Conservation (phyloP, 2,797 vertebrate species). For the Phrynocephalus guinanensis region DNA sequence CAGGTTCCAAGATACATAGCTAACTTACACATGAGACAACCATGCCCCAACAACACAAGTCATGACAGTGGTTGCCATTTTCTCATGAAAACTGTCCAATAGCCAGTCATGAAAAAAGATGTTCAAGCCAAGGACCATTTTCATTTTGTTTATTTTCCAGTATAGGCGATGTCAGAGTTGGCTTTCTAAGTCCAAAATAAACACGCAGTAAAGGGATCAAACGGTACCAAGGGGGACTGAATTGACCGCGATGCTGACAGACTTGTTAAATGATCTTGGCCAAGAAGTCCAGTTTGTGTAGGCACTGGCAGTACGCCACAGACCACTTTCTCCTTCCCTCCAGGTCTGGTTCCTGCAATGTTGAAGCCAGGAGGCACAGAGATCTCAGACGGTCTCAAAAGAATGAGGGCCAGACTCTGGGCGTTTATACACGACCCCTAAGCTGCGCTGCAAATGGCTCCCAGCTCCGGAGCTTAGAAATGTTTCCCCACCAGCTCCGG, state of each 20-base stretch:
- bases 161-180: conserved; percentile 35
- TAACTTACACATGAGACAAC: background rate
- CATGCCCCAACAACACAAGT: background rate
- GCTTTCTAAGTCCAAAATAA: conserved; percentile 53
- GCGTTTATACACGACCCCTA: too few relatives aligned
- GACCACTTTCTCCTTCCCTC: background rate
- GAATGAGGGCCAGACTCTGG: too few relatives aligned
- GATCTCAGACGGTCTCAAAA: background rate
- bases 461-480: too few relatives aligned
- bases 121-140: conserved; percentile 19
- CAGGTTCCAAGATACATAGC: background rate
- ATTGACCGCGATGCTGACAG: conserved; percentile 36
- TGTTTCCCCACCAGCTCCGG: too few relatives aligned
- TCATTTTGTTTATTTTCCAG: conserved; percentile 33
- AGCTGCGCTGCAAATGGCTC: too few relatives aligned
- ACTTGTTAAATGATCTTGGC: conserved; percentile 11
- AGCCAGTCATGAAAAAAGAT: conserved; percentile 5
- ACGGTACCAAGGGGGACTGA: conserved; percentile 44
- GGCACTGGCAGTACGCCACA: conserved; percentile 22
- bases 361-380: background rate
- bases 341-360: background rate
- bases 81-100: conserved; percentile 1
- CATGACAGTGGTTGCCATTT: conserved; percentile 9
- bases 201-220: conserved; percentile 5
- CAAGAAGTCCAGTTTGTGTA: background rate